Conservation (phyloP, 2,113 vertebrate genomes). For the Regulus satrapa region DNA sequence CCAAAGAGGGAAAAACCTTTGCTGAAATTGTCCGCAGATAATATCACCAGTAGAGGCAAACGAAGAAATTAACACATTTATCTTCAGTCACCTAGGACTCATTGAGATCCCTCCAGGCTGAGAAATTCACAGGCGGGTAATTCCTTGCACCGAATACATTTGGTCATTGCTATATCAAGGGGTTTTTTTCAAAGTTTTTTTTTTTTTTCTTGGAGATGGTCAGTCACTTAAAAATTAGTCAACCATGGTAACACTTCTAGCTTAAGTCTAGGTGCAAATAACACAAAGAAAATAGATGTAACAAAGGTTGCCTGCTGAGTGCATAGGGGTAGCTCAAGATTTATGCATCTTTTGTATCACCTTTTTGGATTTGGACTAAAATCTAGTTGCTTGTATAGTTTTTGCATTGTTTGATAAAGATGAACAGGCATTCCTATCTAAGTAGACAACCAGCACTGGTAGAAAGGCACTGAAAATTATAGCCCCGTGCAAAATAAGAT, state of each 20-base stretch:
- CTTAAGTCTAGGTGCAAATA: not conserved
- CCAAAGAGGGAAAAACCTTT: not conserved
- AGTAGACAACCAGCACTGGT: not conserved
- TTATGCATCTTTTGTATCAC: not conserved
- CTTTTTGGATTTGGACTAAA: not conserved
- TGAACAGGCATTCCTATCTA: not conserved
- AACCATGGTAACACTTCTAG: not conserved
- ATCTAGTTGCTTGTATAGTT: not conserved
- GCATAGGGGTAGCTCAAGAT: not conserved
- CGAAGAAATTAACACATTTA: not conserved
- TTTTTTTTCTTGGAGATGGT: not conserved
- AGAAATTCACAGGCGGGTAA: not conserved
- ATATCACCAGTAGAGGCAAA: not conserved
- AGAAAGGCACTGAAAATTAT: not conserved
- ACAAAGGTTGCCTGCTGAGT: accelerated
- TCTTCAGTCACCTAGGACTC: not conserved
- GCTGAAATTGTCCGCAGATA: not conserved
- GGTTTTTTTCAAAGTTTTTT: not conserved
- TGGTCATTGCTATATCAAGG: not conserved
- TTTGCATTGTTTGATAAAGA: not conserved
- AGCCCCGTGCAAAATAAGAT: not conserved
- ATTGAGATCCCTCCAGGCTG: not conserved
- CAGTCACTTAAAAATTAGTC: not conserved
- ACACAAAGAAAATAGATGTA: not conserved
- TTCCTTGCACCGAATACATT: not conserved